These are phyloP conservation scores for Thecophora atra DNA, from an alignment of 2,888 invertebrate genomes.

Conservation along the genomic window DNA sequence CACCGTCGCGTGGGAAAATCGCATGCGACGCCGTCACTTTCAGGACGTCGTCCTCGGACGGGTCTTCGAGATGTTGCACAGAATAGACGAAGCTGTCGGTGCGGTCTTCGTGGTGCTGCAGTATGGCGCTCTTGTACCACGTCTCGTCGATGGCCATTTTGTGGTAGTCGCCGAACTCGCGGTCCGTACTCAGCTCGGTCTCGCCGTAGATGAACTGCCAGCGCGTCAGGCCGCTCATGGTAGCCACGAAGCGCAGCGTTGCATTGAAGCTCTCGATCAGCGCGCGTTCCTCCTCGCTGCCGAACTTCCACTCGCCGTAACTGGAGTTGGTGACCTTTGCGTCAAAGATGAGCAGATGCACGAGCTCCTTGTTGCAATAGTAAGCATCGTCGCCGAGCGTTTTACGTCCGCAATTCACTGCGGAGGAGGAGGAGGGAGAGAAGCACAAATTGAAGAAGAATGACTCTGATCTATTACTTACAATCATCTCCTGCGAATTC, in stretches of 20 bases:
- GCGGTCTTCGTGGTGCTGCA: conserved; percentile 79
- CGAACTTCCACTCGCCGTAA: conserved; percentile 70
- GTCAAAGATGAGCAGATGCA: conserved; percentile 87
- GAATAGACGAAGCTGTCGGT: conserved; percentile 81
- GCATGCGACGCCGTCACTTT: conserved; percentile 85
- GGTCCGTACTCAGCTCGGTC: conserved; percentile 67
- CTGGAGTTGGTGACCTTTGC: conserved; percentile 76
- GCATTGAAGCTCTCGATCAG: conserved; percentile 77
- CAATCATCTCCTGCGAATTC: conserved; percentile 55
- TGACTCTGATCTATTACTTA: conserved; percentile 42
- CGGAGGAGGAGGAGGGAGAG: background rate
- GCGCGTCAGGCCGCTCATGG: conserved; percentile 87
- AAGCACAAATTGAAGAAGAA: background rate
- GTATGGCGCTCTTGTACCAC: conserved; percentile 90
- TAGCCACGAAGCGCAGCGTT: conserved; percentile 83
- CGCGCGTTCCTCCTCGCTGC: conserved; percentile 67
- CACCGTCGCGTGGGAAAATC: conserved; percentile 81
- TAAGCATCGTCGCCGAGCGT: conserved; percentile 76
- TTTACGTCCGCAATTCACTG: conserved; percentile 74
- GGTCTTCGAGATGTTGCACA: conserved; percentile 72
- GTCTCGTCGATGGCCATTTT: conserved; percentile 84
- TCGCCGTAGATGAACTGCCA: conserved; percentile 82
- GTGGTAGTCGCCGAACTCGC: conserved; percentile 81
- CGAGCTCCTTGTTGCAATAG: conserved; percentile 85
- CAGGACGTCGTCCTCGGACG: conserved; percentile 68